Conservation (phyloP, 2,797 vertebrate genomes). For the Mus spretus region DNA sequence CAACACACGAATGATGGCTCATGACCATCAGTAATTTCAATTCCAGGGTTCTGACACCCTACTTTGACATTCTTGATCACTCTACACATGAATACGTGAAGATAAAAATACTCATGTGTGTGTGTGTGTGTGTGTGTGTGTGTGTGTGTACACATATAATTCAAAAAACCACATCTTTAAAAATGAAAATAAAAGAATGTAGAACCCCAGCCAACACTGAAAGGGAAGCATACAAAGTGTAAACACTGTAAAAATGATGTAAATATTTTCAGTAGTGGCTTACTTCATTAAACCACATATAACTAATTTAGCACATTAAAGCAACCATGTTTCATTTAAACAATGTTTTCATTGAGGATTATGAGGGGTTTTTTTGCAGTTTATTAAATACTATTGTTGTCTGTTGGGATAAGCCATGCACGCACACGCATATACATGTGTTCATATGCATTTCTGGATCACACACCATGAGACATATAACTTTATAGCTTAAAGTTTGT, state of each 20-base stretch:
- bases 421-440: background rate
- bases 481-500: constrained; percentile 64
- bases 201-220: background rate
- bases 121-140: no score
- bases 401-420: background rate
- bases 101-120: background rate
- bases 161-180: background rate
- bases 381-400: background rate
- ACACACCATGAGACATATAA: background rate
- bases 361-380: background rate
- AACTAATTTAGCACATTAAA: background rate
- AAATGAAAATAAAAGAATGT: background rate
- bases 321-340: background rate
- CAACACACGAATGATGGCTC: background rate
- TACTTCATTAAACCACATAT: background rate
- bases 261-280: background rate
- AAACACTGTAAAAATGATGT: background rate
- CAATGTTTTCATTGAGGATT: background rate
- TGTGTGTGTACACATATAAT: no score
- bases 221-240: background rate
- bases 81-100: no score
- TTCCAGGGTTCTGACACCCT: no score
- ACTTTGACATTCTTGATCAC: background rate
- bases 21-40: background rate
- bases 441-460: background rate